Evolutionary conservation across 1,140 invertebrate genomes (phyloP).

Genomic region (Rhyacophila brunnea): DNA sequence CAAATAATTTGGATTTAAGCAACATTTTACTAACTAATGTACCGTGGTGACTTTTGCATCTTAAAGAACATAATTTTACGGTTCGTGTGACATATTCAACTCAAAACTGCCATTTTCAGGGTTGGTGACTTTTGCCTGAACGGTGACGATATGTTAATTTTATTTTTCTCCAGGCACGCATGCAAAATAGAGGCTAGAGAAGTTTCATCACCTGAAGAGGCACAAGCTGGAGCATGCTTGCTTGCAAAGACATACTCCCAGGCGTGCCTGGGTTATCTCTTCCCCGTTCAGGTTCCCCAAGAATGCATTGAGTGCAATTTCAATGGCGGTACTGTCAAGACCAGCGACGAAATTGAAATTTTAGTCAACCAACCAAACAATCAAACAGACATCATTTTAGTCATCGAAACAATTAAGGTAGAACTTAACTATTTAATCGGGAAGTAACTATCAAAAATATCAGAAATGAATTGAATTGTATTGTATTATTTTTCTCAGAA

Average conservation of each 20-base stretch:
- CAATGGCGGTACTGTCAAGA: constrained; percentile 41
- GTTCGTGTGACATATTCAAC: too few relatives aligned
- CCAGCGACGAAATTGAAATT: constrained; percentile 60
- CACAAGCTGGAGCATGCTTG: constrained; percentile 55
- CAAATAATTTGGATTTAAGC: too few relatives aligned
- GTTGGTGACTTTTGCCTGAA: too few relatives aligned
- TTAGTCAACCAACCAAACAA: constrained; percentile 66
- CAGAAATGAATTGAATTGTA: too few relatives aligned
- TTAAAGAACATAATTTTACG: too few relatives aligned
- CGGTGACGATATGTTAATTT: too few relatives aligned
- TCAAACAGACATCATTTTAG: constrained; percentile 70
- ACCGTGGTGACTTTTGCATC: too few relatives aligned
- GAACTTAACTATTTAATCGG: too few relatives aligned
- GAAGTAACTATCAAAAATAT: too few relatives aligned
- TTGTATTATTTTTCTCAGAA: too few relatives aligned
- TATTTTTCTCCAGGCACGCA: constrained; percentile 60
- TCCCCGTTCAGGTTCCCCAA: constrained; percentile 56
- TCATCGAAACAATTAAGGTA: constrained; percentile 62
- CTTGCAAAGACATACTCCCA: constrained; percentile 61
- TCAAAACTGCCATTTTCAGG: too few relatives aligned
- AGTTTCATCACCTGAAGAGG: constrained; percentile 32
- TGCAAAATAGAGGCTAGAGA: constrained; percentile 55
- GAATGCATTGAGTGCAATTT: constrained; percentile 63
- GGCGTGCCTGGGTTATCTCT: constrained; percentile 52
- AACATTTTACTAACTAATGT: too few relatives aligned